Percentiles rank a stretch among this genome's conserved stretches.
These are phyloP conservation scores for Anser brachyrhynchus DNA, from an alignment of 2,113 vertebrate species.

Conservation along the genomic window DNA sequence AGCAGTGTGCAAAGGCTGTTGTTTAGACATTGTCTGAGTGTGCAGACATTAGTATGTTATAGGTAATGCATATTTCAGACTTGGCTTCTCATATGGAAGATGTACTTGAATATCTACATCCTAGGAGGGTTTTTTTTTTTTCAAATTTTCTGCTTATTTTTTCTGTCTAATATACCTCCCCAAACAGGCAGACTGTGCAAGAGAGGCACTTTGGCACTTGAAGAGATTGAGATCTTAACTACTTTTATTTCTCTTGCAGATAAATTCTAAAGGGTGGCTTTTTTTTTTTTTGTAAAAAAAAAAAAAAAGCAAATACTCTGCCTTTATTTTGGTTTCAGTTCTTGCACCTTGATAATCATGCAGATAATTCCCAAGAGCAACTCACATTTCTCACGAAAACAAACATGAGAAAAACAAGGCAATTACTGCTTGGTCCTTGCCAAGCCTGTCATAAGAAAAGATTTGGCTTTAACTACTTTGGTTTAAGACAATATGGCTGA, in stretches of 20 bases:
- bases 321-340: slow-evolving; percentile 1
- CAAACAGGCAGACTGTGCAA: background rate
- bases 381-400: background rate
- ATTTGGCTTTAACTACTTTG: background rate
- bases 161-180: background rate
- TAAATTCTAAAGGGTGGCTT: background rate
- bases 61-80: background rate
- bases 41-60: background rate
- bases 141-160: background rate
- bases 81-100: background rate
- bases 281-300: background rate
- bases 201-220: background rate
- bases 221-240: background rate
- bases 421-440: background rate
- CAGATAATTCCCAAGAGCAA: background rate
- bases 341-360: background rate
- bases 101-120: background rate
- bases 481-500: background rate
- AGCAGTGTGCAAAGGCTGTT: background rate
- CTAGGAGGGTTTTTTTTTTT: background rate
- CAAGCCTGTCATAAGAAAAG: background rate
- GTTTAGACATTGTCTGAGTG: background rate
- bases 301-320: background rate
- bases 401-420: background rate
- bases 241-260: background rate